Evolutionary conservation across 2,888 invertebrate species (phyloP), one percentile per base, ranked within the genome.

Genomic region (Camptogramma bilineatum): DNA sequence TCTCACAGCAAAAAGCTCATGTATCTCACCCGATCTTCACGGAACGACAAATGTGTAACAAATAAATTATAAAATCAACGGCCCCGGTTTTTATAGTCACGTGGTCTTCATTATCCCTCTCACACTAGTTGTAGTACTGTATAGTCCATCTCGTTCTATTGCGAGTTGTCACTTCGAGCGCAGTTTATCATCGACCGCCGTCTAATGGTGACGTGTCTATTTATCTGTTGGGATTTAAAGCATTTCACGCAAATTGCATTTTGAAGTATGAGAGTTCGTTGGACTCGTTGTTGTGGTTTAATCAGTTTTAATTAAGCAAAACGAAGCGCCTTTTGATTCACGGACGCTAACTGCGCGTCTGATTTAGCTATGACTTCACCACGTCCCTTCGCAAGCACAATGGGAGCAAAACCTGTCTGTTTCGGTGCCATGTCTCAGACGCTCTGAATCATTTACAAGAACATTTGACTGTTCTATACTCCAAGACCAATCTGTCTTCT

Each of bases 21-120:
- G 91, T 92, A 91, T 92, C 91, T 90, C 81, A 80, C 85, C 81
- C 83, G 87, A 91, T 92, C 92, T 92, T 92, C 92, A 92, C 90
- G 93, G 88, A 87, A 91, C 92, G 92, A 92, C 92, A 91, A 92
- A 93, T 92, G 90, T 91, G 91, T 91, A 88, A 92, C 92, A 92
- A 91, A 93, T 93, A 93, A 93, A 93, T 93, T 93, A 92, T 91
- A 86, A 91, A 92, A 92, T 91, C 92, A 92, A 91, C 91, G 85
- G 85, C 80, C 82, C 74, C 81, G 73, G 85, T 92, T 93, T 92
- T 93, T 92, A 91, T 90, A 87, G 83, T 83, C 83, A 79, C 79
- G 82, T 81, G 83, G 81, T 78, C 76, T 73, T 66, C 69, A 73
- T 73, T 68, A 68, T 87, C 87, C 74, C 77, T 68, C 72, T 90